phyloP scores from a whole-genome alignment of 2,113 vertebrate species.

The Phoenicopterus ruber region DNA sequence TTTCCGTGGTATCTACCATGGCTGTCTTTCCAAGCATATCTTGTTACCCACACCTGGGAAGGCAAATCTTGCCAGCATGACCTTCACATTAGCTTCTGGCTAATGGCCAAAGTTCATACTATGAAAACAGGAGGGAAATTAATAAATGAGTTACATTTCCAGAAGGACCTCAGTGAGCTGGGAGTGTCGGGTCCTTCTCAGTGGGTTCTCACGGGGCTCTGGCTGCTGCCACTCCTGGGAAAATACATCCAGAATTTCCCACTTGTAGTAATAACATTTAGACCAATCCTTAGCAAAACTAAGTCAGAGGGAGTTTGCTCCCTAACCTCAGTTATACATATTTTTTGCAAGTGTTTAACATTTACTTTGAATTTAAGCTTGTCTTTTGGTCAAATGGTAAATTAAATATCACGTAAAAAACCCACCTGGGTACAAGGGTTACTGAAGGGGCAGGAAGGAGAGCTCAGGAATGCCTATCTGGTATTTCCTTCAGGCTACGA shows the following conservation, averaged over 20 bases:
- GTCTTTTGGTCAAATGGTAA: neutral
- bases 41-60: neutral
- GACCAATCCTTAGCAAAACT: neutral
- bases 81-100: neutral
- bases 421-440: neutral
- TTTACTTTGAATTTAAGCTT: slow-evolving; percentile 17
- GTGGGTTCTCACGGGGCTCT: neutral
- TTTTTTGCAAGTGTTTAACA: neutral
- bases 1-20: neutral
- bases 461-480: neutral
- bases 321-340: neutral
- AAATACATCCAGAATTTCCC: neutral
- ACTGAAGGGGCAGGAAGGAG: neutral
- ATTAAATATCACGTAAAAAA: neutral
- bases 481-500: neutral
- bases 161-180: neutral
- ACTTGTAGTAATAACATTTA: neutral
- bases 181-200: neutral
- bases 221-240: neutral
- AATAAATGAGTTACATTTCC: neutral
- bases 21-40: neutral
- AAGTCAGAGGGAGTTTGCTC: neutral
- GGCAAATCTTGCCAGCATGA: neutral
- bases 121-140: neutral
- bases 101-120: neutral